phyloP scores from a whole-genome alignment of 2,797 vertebrate genomes.

The Erpetoichthys calabaricus region DNA sequence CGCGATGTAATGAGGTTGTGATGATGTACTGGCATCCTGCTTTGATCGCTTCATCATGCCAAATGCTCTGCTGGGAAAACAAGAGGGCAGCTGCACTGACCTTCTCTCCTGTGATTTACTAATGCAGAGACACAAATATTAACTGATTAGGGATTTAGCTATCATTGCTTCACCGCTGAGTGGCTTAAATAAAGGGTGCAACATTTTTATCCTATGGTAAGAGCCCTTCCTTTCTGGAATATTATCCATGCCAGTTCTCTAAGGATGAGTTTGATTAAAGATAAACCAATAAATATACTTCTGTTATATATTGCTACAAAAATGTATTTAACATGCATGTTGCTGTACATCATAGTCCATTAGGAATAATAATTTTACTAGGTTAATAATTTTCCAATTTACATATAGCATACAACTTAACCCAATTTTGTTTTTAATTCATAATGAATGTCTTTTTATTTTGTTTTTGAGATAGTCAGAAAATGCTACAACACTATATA shows the following conservation, averaged over 20 bases:
- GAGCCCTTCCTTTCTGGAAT: background rate
- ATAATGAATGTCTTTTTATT: too few species aligned
- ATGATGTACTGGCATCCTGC: slow-evolving; percentile 23
- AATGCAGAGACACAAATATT: slow-evolving; percentile 1
- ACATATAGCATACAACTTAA: too few species aligned
- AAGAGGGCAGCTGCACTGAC: slow-evolving; percentile 28
- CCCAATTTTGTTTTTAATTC: too few species aligned
- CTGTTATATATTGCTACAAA: too few species aligned
- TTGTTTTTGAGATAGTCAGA: too few species aligned
- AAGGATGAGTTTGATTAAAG: background rate
- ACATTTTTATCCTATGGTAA: background rate
- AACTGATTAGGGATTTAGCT: slow-evolving; percentile 4
- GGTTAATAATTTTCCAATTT: too few species aligned
- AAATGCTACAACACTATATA: too few species aligned
- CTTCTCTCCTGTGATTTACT: slow-evolving; percentile 16
- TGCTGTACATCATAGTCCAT: too few species aligned
- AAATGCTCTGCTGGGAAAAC: slow-evolving; percentile 30
- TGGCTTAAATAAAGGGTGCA: background rate
- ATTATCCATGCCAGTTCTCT: background rate
- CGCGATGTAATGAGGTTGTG: slow-evolving; percentile 31
- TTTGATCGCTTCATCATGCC: slow-evolving; percentile 42
- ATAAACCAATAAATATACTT: too few species aligned
- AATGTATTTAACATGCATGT: too few species aligned
- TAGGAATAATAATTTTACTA: too few species aligned
- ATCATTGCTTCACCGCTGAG: background rate